A percentile compares a stretch with the other conserved stretches of the same genome.
These are phyloP conservation scores for Nothocercus julius DNA, from an alignment of 2,113 vertebrate species.

Conservation along the genomic window DNA sequence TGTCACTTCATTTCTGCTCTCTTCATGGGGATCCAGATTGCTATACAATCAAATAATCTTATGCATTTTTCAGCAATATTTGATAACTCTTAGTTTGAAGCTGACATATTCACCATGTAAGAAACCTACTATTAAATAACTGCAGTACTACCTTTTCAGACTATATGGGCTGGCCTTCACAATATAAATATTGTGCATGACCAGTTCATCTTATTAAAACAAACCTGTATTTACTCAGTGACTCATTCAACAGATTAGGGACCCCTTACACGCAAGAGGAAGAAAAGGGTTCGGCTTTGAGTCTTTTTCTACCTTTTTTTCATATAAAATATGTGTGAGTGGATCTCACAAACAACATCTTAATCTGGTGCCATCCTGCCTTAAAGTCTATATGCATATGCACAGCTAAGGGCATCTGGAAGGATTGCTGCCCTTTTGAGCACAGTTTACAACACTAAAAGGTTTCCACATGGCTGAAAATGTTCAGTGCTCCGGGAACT, in stretches of 20 bases:
- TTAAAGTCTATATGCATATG: not conserved
- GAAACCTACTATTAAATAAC: not conserved
- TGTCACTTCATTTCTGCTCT: slow-evolving; percentile 1
- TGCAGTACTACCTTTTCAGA: not conserved
- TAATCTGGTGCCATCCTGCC: not conserved
- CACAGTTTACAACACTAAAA: not conserved
- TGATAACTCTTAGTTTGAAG: not conserved
- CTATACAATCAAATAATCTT: not conserved
- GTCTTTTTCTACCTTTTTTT: not conserved
- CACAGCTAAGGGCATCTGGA: not conserved
- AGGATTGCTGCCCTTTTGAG: not conserved
- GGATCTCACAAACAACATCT: not conserved
- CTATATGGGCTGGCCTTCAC: not conserved
- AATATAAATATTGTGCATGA: not conserved
- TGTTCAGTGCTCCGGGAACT: slow-evolving; percentile 6
- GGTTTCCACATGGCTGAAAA: not conserved
- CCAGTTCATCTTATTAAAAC: not conserved
- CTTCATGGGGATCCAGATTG: not conserved
- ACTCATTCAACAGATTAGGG: not conserved
- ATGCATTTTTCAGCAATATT: slow-evolving; percentile 9
- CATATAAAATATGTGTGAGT: too few species aligned
- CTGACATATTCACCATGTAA: not conserved
- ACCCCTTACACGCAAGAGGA: not conserved
- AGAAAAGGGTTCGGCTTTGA: not conserved
- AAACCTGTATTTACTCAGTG: not conserved